Evolutionary conservation across 23 tunicate genomes (phyloP), one percentile per base, ranked within the genome.

Genomic region (Oikopleura vanhoeffeni): DNA sequence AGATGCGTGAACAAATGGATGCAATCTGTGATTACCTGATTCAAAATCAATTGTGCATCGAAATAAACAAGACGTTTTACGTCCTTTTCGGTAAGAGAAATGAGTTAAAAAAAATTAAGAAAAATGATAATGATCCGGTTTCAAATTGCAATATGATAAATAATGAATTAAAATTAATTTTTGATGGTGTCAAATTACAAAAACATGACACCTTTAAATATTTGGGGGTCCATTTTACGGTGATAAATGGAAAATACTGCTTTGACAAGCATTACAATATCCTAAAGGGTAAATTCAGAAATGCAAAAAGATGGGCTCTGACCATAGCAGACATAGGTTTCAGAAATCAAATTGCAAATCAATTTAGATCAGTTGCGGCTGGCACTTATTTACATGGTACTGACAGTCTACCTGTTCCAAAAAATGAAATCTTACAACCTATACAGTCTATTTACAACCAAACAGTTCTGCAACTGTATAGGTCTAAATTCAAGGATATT

Each of bases 401-500:
- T 49, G 64, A 49, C 64, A 49, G 64, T 49, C 64, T 49, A 49
- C 64, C 64, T 49, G 64, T 49, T 49, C 64, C 64, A 49, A 49
- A 49, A 8, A 24, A 8, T 8, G 18, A 49, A 49, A 49, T 24
- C 24, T 24, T 49, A 49, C 13, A 49, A 8, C 18, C 64, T 8
- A 8, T 49, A 49, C 64, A 49, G 24, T 49, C 64, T 49, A 49
- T 49, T 8, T 49, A 49, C 64, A 49, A 8, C 24, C 13, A 49
- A 49, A 49, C 64, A 49, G 24, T 49, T 49, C 13, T 8, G 24
- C 24, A 8, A 8, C 24, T 49, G 24, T 49, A 49, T 49, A 13
- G 24, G 13, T 13, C 13, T 49, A 24, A 49, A 49, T 49, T 49
- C 24, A 49, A 49, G 24, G 24, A 49, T 49, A 13, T 8, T 49